phyloP scores from a whole-genome alignment of 2,888 invertebrate species.

The Pachymerium ferrugineum region DNA sequence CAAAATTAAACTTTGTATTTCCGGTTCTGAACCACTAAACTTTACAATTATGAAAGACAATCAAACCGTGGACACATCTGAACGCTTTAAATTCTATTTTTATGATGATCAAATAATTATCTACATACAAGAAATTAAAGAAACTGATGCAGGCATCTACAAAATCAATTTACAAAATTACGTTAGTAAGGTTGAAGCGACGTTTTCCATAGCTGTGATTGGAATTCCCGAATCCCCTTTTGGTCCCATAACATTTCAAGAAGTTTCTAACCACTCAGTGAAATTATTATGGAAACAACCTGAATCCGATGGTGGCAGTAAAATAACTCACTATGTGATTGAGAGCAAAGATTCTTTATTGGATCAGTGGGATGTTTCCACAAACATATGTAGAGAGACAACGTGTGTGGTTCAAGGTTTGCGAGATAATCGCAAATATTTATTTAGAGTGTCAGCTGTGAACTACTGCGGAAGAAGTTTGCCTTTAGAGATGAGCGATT shows the following conservation, averaged over 20 bases:
- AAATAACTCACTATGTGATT: slow-evolving; percentile 88
- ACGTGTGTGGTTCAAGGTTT: slow-evolving; percentile 86
- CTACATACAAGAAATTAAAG: slow-evolving; percentile 84
- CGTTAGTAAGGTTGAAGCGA: slow-evolving; percentile 76
- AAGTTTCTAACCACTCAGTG: slow-evolving; percentile 86
- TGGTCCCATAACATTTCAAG: slow-evolving; percentile 81
- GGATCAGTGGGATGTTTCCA: slow-evolving; percentile 84
- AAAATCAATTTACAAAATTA: slow-evolving; percentile 82
- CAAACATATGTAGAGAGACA: slow-evolving; percentile 70
- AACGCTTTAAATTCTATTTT: slow-evolving; percentile 77
- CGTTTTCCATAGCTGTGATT: slow-evolving; percentile 80
- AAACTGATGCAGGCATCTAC: slow-evolving; percentile 85
- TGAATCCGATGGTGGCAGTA: slow-evolving; percentile 81
- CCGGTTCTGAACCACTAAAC: slow-evolving; percentile 91
- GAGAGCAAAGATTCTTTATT: slow-evolving; percentile 85
- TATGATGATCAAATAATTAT: slow-evolving; percentile 97
- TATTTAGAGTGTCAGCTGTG: slow-evolving; percentile 94
- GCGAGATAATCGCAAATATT: slow-evolving; percentile 92
- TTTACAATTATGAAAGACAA: slow-evolving; percentile 80
- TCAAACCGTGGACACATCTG: slow-evolving; percentile 61
- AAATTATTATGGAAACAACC: slow-evolving; percentile 93
- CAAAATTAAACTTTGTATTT: slow-evolving; percentile 94
- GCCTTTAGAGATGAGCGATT: slow-evolving; percentile 78
- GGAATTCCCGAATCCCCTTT: slow-evolving; percentile 90
- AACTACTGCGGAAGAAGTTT: slow-evolving; percentile 91